A percentile compares a stretch with the other conserved stretches of the same genome.
phyloP scores from a whole-genome alignment of 2,797 vertebrate genomes.

The Mus caroli region DNA sequence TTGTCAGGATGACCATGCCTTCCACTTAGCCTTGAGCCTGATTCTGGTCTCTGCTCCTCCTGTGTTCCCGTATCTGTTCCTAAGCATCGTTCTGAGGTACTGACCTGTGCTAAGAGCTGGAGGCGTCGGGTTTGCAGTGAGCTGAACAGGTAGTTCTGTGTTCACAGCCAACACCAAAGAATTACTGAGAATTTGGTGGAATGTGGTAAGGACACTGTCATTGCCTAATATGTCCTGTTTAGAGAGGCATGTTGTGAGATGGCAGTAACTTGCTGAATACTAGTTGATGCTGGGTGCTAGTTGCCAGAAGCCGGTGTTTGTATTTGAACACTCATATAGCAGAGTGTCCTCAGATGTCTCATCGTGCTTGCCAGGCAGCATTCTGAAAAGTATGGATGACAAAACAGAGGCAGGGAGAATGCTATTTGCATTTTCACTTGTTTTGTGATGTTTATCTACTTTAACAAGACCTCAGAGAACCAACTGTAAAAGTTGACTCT shows the following conservation, averaged over 20 bases:
- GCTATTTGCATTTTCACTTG: background rate
- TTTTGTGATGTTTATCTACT: background rate
- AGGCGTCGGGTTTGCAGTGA: background rate
- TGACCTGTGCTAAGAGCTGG: background rate
- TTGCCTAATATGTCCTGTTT: background rate
- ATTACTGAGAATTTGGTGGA: background rate
- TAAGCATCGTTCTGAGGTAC: background rate
- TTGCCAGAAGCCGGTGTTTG: background rate
- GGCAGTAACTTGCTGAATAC: background rate
- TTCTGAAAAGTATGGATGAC: background rate
- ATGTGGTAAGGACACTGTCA: background rate
- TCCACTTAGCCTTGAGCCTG: background rate
- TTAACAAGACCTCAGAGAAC: background rate
- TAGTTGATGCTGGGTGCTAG: background rate
- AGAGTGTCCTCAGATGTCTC: background rate
- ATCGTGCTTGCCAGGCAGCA: background rate
- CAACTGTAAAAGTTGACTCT: background rate
- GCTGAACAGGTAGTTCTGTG: background rate
- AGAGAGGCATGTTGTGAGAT: background rate
- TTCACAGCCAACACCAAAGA: background rate
- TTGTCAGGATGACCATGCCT: slow-evolving; percentile 21
- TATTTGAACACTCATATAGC: background rate
- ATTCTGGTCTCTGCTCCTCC: background rate
- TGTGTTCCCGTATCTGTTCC: background rate
- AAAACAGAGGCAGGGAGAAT: background rate